Percentiles rank a stretch among this genome's conserved stretches.
These are phyloP conservation scores for Pteronura brasiliensis DNA, from an alignment of 2,113 vertebrate genomes.

Conservation along the genomic window DNA sequence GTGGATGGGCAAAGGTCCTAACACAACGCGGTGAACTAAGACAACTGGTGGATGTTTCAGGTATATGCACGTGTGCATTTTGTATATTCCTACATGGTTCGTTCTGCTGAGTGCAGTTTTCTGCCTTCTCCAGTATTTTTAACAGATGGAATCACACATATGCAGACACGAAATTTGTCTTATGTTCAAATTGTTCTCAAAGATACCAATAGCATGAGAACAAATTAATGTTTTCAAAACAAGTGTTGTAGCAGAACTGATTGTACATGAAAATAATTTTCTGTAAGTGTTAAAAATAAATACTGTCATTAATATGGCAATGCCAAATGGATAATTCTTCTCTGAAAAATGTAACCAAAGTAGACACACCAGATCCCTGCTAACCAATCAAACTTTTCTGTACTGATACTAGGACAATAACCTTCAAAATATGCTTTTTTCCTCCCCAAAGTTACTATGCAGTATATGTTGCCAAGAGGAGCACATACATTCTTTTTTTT, in stretches of 20 bases:
- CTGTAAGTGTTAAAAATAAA: conserved; percentile 43
- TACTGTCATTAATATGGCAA: not conserved
- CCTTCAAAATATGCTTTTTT: not conserved
- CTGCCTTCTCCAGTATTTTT: not conserved
- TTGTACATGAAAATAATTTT: conserved; percentile 15
- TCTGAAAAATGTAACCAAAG: conserved; percentile 33
- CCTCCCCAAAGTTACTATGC: not conserved
- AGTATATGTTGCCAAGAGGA: not conserved
- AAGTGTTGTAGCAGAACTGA: conserved; percentile 10
- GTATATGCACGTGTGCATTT: not conserved
- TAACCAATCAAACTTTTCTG: conserved; percentile 3
- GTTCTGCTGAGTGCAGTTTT: not conserved
- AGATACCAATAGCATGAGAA: not conserved
- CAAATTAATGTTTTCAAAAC: conserved; percentile 36
- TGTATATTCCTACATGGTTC: not conserved
- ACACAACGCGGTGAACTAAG: not conserved
- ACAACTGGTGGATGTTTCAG: not conserved
- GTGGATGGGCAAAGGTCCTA: not conserved
- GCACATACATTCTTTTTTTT: not conserved
- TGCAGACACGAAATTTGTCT: not conserved
- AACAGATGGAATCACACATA: not conserved
- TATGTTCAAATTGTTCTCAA: conserved; percentile 53
- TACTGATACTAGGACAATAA: not conserved
- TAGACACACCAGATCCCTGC: not conserved
- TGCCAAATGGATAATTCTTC: not conserved